phyloP scores from a whole-genome alignment of 2,113 vertebrate genomes.

The Pholis gunnellus region DNA sequence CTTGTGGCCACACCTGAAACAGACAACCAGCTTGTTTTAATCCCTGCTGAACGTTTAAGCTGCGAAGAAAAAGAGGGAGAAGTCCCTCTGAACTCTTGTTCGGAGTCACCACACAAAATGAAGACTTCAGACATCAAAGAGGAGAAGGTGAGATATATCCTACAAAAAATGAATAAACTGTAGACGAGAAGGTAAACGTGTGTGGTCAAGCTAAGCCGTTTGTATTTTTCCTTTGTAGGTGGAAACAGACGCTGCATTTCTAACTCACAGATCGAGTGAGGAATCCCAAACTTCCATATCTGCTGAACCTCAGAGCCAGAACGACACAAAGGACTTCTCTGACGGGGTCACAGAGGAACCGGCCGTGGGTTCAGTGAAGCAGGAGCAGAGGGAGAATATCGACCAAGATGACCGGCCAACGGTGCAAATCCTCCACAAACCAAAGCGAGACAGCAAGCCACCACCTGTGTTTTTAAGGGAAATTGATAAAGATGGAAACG shows the following conservation, averaged over 20 bases:
- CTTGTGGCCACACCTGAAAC: neutral
- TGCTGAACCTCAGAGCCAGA: neutral
- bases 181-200: neutral
- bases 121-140: slow-evolving; percentile 1
- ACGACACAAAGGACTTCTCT: neutral
- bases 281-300: neutral
- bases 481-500: slow-evolving; percentile 81
- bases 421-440: neutral
- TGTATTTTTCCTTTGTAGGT: slow-evolving; percentile 18
- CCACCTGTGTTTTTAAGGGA: slow-evolving; percentile 77
- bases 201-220: neutral
- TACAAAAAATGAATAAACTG: neutral
- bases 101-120: slow-evolving; percentile 1
- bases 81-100: neutral
- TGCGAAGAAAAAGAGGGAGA: neutral
- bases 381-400: neutral
- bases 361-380: neutral
- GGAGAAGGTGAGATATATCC: slow-evolving; percentile 48
- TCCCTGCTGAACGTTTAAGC: neutral
- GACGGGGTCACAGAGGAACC: neutral
- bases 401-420: slow-evolving; percentile 51
- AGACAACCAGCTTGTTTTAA: slow-evolving; percentile 5
- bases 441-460: rapidly evolving
- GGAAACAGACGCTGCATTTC: slow-evolving; percentile 25
- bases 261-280: neutral